These are phyloP conservation scores for Polietes domitor DNA, from an alignment of 2,888 invertebrate genomes.

Conservation along the genomic window DNA sequence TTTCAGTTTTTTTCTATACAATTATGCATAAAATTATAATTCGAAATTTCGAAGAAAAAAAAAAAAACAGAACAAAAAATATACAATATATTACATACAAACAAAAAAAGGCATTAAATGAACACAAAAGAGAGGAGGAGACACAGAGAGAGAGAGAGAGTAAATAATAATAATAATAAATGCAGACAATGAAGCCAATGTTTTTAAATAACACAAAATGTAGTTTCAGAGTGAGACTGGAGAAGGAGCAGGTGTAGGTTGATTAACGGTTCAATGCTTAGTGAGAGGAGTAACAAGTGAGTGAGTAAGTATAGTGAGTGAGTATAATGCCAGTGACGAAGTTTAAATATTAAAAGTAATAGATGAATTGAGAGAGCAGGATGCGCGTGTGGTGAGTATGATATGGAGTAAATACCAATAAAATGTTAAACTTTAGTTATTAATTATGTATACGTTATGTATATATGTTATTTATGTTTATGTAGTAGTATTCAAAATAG, in stretches of 20 bases:
- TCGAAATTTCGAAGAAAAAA: slow-evolving; percentile 23
- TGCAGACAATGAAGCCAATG: background rate
- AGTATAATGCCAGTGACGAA: background rate
- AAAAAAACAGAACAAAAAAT: slow-evolving; percentile 24
- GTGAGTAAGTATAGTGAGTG: background rate
- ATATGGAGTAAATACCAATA: background rate
- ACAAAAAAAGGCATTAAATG: background rate
- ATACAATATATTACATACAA: slow-evolving; percentile 44
- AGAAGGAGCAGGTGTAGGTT: background rate
- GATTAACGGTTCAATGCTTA: background rate
- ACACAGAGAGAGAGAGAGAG: background rate
- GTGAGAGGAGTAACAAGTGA: background rate
- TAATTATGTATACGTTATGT: no score
- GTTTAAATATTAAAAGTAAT: background rate
- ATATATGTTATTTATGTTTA: no score
- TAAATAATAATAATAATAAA: slow-evolving; percentile 6
- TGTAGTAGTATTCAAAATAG: no score
- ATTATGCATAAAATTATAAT: slow-evolving; percentile 37
- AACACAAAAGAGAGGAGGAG: background rate
- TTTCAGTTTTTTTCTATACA: slow-evolving; percentile 44
- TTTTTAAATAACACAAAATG: background rate
- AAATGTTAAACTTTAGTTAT: no score
- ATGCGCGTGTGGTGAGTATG: background rate
- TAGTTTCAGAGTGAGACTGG: background rate
- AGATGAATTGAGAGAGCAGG: background rate